A percentile compares a stretch with the other conserved stretches of the same genome.
These are phyloP conservation scores for Pseudomyrmex concolor DNA, from an alignment of 1,140 invertebrate genomes.

Conservation along the genomic window DNA sequence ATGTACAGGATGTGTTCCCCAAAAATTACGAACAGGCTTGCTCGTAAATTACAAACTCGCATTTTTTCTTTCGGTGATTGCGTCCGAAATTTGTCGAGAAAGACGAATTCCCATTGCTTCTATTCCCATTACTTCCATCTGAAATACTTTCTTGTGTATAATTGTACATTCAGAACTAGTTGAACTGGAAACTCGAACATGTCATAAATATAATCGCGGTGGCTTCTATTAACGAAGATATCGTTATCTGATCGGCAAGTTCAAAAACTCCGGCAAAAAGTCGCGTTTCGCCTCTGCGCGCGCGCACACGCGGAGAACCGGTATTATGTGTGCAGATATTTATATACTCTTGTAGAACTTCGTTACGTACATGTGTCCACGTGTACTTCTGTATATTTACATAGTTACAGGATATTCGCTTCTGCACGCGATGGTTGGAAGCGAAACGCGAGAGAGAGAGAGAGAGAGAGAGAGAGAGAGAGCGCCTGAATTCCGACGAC, in stretches of 20 bases:
- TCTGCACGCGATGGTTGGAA: neutral
- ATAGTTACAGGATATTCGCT: neutral
- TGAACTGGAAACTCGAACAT: neutral
- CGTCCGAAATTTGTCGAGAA: neutral
- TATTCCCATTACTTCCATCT: too few relatives aligned
- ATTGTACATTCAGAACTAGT: neutral
- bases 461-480: too few relatives aligned
- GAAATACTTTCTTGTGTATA: neutral
- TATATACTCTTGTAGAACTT: neutral
- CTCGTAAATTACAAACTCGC: too few relatives aligned
- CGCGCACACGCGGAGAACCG: neutral
- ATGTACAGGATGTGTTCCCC: too few relatives aligned
- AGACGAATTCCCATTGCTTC: neutral
- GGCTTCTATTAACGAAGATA: conserved; percentile 33
- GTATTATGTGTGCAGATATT: conserved; percentile 24
- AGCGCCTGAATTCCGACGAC: conserved; percentile 12
- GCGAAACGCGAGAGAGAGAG: neutral
- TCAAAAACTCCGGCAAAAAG: conserved; percentile 10
- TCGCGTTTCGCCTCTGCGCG: neutral
- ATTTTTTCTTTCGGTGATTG: too few relatives aligned
- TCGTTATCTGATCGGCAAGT: conserved; percentile 20
- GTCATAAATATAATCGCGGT: conserved; percentile 12
- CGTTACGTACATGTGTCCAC: neutral
- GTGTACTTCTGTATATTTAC: conserved; percentile 14
- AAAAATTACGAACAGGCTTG: too few relatives aligned